Conservation (phyloP, 1,140 invertebrate genomes). For the Ooceraea biroi region DNA sequence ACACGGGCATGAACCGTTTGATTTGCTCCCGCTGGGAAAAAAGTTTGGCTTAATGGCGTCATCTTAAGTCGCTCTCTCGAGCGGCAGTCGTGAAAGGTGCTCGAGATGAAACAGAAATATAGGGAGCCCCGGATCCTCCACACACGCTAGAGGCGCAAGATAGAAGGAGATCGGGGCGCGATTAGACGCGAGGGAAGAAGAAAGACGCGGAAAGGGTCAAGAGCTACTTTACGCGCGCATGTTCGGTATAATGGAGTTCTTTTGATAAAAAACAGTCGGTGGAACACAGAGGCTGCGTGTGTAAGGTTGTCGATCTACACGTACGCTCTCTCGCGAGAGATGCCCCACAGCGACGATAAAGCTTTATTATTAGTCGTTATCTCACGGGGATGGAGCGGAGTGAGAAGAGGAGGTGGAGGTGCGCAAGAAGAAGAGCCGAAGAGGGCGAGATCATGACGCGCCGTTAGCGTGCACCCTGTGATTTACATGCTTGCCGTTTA, state of each 20-base stretch:
- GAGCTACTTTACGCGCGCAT: constrained; percentile 66
- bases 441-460: constrained; percentile 8
- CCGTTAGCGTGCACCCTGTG: neutral
- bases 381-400: constrained; percentile 32
- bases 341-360: constrained; percentile 51
- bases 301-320: constrained; percentile 36
- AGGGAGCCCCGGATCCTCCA: neutral
- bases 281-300: constrained; percentile 55
- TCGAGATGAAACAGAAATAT: constrained; percentile 56
- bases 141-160: constrained; percentile 15
- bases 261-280: constrained; percentile 67
- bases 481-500: constrained; percentile 36
- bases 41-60: constrained; percentile 53
- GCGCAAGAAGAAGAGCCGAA: constrained; percentile 3
- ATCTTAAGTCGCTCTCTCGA: constrained; percentile 47
- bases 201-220: constrained; percentile 52
- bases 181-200: neutral
- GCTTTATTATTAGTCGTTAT: constrained; percentile 66
- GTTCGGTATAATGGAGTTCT: constrained; percentile 66
- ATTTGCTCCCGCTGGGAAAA: constrained; percentile 20
- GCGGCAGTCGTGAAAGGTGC: constrained; percentile 52
- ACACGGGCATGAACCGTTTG: no score
- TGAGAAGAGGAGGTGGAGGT: no score
- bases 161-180: constrained; percentile 43
- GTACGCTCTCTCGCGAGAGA: constrained; percentile 49